phyloP scores from a whole-genome alignment of 2,113 vertebrate genomes.

The Azemiops feae region DNA sequence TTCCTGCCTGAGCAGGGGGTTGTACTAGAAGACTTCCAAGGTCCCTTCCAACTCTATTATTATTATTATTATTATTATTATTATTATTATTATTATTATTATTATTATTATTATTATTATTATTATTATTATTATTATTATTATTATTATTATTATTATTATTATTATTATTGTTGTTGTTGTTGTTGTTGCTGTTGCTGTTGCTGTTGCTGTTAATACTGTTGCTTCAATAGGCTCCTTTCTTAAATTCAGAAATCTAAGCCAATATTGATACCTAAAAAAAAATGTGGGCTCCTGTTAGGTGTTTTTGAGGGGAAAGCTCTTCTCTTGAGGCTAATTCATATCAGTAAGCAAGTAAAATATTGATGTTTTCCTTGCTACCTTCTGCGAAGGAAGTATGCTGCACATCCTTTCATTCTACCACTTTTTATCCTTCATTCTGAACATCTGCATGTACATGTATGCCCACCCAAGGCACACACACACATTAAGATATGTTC shows the following conservation, averaged over 20 bases:
- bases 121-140: no score
- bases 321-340: neutral
- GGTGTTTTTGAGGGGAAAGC: neutral
- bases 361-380: neutral
- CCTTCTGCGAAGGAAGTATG: neutral
- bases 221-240: neutral
- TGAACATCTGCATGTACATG: neutral
- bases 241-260: neutral
- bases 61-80: no score
- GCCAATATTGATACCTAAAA: neutral
- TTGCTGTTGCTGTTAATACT: no score
- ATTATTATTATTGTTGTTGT: no score
- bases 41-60: no score
- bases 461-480: neutral
- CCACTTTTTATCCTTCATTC: neutral
- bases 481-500: neutral
- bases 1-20: no score
- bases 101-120: no score
- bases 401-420: neutral
- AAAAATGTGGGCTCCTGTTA: neutral
- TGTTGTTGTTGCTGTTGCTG: no score
- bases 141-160: no score
- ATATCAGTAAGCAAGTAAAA: neutral
- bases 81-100: no score
- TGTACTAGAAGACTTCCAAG: no score